phyloP scores from a whole-genome alignment of 2,888 invertebrate species.

The Tipula confusa region DNA sequence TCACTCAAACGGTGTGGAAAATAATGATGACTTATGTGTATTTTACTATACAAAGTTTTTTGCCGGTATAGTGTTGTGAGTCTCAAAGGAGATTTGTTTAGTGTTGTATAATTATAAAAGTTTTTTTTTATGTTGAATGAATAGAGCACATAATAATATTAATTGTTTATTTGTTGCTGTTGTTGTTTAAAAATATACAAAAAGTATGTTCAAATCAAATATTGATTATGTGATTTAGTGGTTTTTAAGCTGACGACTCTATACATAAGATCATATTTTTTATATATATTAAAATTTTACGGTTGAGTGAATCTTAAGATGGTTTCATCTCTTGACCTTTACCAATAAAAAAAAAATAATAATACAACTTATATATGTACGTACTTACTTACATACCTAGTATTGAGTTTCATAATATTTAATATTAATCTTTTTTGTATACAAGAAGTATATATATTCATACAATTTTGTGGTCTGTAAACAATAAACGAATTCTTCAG shows the following conservation, averaged over 20 bases:
- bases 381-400: background rate
- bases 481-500: background rate
- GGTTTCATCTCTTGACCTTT: background rate
- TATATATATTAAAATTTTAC: background rate
- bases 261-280: background rate
- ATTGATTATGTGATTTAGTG: slow-evolving; percentile 12
- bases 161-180: background rate
- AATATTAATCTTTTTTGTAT: no score
- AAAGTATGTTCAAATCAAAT: background rate
- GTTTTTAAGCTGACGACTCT: background rate
- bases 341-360: background rate
- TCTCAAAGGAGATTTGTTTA: background rate
- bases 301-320: background rate
- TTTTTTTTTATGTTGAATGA: background rate
- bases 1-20: background rate
- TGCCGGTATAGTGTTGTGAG: background rate
- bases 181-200: background rate
- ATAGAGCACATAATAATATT: background rate
- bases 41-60: background rate
- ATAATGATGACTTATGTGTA: background rate
- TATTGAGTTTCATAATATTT: background rate
- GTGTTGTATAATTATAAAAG: background rate
- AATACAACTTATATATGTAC: background rate
- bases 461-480: background rate
- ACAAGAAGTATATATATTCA: no score